Conservation (phyloP, 2,797 vertebrate genomes). For the Pterois miles region DNA sequence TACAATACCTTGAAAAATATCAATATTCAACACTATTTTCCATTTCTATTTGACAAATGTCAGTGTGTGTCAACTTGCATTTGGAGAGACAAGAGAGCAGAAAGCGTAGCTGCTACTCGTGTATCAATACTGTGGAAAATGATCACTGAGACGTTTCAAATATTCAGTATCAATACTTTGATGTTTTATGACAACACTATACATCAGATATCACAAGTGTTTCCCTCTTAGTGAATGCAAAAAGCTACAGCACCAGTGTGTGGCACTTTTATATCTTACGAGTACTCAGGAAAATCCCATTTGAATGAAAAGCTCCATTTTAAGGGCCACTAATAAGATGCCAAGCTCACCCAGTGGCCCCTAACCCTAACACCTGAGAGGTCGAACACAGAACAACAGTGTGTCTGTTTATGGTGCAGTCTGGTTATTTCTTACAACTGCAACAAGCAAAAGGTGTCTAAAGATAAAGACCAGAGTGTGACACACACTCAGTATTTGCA, state of each 20-base stretch:
- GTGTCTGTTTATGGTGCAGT: conserved; percentile 58
- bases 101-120: no score
- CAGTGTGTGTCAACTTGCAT: no score
- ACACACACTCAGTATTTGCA: neutral
- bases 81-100: no score
- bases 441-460: conserved; percentile 60
- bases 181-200: no score
- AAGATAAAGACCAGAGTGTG: conserved; percentile 59
- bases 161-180: no score
- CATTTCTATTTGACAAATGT: no score
- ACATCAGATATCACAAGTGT: conserved; percentile 29
- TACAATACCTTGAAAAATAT: no score
- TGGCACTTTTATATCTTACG: conserved; percentile 31
- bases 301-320: conserved; percentile 64
- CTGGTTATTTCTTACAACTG: conserved; percentile 48
- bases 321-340: conserved; percentile 44
- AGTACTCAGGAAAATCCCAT: conserved; percentile 23
- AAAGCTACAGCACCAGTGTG: conserved; percentile 9
- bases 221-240: conserved; percentile 9
- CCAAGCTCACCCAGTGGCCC: conserved; percentile 53
- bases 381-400: conserved; percentile 62
- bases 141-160: no score
- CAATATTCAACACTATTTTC: no score
- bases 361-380: conserved; percentile 73
- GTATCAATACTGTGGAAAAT: no score